Evolutionary conservation across 2,797 vertebrate genomes (phyloP).

Genomic region (Bradypodion pumilum): DNA sequence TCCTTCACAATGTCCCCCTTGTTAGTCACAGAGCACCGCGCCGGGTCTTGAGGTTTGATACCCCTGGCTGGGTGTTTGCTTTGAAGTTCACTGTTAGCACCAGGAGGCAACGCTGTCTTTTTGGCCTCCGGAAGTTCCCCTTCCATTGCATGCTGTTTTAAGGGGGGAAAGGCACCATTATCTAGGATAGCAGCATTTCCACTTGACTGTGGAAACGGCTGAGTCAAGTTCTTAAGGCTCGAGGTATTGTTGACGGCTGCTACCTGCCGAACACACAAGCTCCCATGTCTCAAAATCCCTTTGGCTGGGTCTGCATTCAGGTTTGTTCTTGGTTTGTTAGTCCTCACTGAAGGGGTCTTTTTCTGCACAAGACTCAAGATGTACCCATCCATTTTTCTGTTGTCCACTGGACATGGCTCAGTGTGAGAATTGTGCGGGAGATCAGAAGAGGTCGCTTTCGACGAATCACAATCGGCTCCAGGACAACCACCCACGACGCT

Average conservation of each 20-base stretch:
- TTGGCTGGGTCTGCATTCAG: conserved; percentile 88
- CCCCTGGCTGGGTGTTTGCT: conserved; percentile 72
- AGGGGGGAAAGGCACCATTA: conserved; percentile 65
- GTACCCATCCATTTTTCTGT: conserved; percentile 87
- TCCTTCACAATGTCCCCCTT: conserved; percentile 73
- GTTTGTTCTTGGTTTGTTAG: conserved; percentile 90
- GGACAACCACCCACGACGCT: conserved; percentile 65
- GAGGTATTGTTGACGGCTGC: conserved; percentile 55
- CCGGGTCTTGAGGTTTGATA: conserved; percentile 66
- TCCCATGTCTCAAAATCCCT: conserved; percentile 85
- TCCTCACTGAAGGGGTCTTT: conserved; percentile 84
- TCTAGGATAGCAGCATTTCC: conserved; percentile 59
- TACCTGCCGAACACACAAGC: conserved; percentile 81
- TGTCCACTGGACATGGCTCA: conserved; percentile 64
- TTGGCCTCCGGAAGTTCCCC: conserved; percentile 74
- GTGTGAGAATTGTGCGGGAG: conserved; percentile 75
- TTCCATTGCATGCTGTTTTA: conserved; percentile 78
- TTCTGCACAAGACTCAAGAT: conserved; percentile 90
- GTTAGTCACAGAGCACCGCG: not conserved
- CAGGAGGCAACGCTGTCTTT: conserved; percentile 52
- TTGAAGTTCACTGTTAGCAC: conserved; percentile 63
- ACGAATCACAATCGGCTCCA: conserved; percentile 64
- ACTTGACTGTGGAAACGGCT: conserved; percentile 65
- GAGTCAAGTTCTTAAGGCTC: conserved; percentile 77
- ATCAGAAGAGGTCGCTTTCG: conserved; percentile 68